Percentiles rank a stretch among this genome's conserved stretches.
Evolutionary conservation across 2,113 vertebrate species (phyloP).

Genomic region (Ceyx cyanopectus): DNA sequence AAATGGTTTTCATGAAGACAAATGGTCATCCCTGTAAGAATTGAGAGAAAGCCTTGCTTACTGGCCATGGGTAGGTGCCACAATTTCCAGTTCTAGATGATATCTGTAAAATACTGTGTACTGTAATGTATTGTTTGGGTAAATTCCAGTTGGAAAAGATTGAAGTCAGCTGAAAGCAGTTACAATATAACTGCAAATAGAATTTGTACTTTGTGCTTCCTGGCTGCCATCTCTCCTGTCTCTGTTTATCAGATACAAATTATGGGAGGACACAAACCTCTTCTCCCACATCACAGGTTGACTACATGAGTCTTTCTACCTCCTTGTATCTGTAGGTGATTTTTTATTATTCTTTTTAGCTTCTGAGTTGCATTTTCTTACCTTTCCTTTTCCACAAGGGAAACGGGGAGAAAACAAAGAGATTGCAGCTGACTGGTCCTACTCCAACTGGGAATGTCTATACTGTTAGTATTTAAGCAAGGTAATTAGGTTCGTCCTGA

Average conservation of each 20-base stretch:
- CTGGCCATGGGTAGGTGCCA: not conserved
- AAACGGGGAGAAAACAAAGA: not conserved
- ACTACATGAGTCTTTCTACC: not conserved
- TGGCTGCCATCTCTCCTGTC: not conserved
- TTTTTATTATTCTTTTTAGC: not conserved
- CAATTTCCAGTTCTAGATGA: not conserved
- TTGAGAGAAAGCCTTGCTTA: not conserved
- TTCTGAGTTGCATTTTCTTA: not conserved
- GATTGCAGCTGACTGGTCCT: not conserved
- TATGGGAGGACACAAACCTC: not conserved
- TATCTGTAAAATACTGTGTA: constrained; percentile 19
- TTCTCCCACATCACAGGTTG: not conserved
- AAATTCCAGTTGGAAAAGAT: constrained; percentile 46
- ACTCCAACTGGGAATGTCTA: not conserved
- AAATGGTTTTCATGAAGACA: constrained; percentile 36
- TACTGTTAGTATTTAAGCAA: not conserved
- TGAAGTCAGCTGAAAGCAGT: constrained; percentile 54
- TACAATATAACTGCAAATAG: not conserved
- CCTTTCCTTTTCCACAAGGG: not conserved
- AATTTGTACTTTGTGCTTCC: constrained; percentile 14
- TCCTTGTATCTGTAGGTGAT: not conserved
- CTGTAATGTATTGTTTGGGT: constrained; percentile 17
- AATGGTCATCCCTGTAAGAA: not conserved
- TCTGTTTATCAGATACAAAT: not conserved
- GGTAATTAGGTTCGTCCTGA: not conserved